A percentile compares a stretch with the other conserved stretches of the same genome.
Conservation (phyloP, 2,113 vertebrate species). For the Planiliza haematocheilus region DNA sequence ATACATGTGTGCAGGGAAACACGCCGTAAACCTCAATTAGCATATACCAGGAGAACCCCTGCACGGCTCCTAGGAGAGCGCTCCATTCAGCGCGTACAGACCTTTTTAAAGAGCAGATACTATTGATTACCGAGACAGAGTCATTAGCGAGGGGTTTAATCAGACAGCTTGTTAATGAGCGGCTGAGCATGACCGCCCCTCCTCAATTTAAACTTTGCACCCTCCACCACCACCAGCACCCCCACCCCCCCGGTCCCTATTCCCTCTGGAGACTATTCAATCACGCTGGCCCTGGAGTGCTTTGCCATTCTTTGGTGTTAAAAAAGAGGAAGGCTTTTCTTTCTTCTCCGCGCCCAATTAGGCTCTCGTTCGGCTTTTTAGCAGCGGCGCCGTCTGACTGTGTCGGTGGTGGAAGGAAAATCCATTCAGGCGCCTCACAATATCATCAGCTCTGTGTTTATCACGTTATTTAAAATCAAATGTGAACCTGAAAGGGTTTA, state of each 20-base stretch:
- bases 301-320: conserved; percentile 71
- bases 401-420: conserved; percentile 48
- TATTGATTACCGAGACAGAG: conserved; percentile 81
- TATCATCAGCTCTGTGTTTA: conserved; percentile 39
- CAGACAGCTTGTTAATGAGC: conserved; percentile 81
- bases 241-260: conserved; percentile 27
- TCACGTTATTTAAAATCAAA: conserved; percentile 7
- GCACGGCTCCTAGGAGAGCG: conserved; percentile 51
- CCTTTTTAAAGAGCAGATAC: conserved; percentile 76
- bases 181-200: conserved; percentile 68
- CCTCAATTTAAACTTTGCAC: conserved; percentile 63
- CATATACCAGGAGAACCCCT: conserved; percentile 48
- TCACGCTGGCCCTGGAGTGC: conserved; percentile 72
- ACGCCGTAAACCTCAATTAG: conserved; percentile 58
- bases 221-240: conserved; percentile 9
- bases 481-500: too few species aligned
- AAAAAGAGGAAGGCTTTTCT: conserved; percentile 74
- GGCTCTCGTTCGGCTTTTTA: conserved; percentile 67
- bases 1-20: conserved; percentile 46
- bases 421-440: conserved; percentile 46
- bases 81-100: conserved; percentile 56
- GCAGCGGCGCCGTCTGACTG: conserved; percentile 45
- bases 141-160: conserved; percentile 82
- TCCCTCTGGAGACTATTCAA: conserved; percentile 77
- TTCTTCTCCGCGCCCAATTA: conserved; percentile 80